Conservation (phyloP, 2,888 invertebrate genomes). For the Apodemia duryi region DNA sequence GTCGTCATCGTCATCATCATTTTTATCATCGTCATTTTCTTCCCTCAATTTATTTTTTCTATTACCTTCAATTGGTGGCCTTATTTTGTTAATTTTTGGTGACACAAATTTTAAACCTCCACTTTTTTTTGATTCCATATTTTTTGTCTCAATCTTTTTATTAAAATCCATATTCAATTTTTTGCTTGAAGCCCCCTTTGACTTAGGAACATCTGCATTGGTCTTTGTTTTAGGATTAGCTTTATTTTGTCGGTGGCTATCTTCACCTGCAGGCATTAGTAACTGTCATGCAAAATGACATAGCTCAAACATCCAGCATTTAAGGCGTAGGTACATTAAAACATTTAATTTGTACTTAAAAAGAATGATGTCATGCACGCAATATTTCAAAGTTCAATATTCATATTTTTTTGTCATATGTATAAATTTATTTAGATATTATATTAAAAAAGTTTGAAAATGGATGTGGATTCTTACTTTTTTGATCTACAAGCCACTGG, state of each 20-base stretch:
- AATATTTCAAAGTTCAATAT: conserved; percentile 52
- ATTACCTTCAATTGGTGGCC: conserved; percentile 37
- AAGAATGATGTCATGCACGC: conserved; percentile 78
- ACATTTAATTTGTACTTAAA: conserved; percentile 44
- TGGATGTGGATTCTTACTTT: conserved; percentile 92
- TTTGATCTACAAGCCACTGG: conserved; percentile 96
- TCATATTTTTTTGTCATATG: conserved; percentile 37
- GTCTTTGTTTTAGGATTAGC: conserved; percentile 70
- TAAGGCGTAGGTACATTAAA: conserved; percentile 59
- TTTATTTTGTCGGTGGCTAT: conserved; percentile 72
- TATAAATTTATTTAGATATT: conserved; percentile 40
- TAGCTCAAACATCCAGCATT: conserved; percentile 77
- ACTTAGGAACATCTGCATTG: conserved; percentile 73
- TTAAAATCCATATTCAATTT: conserved; percentile 37
- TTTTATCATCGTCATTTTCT: conserved; percentile 52
- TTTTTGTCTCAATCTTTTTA: conserved; percentile 33
- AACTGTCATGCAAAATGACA: conserved; percentile 80
- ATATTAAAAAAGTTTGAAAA: conserved; percentile 53
- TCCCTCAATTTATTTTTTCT: conserved; percentile 34
- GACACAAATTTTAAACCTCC: conserved; percentile 29
- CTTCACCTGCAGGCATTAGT: conserved; percentile 81
- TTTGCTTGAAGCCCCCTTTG: conserved; percentile 51
- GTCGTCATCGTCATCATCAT: conserved; percentile 64
- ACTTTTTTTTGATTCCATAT: conserved; percentile 42
- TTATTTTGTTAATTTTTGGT: conserved; percentile 54